Evolutionary conservation across 2,888 invertebrate species (phyloP), one percentile per base, ranked within the genome.

Genomic region (Griposia aprilina): DNA sequence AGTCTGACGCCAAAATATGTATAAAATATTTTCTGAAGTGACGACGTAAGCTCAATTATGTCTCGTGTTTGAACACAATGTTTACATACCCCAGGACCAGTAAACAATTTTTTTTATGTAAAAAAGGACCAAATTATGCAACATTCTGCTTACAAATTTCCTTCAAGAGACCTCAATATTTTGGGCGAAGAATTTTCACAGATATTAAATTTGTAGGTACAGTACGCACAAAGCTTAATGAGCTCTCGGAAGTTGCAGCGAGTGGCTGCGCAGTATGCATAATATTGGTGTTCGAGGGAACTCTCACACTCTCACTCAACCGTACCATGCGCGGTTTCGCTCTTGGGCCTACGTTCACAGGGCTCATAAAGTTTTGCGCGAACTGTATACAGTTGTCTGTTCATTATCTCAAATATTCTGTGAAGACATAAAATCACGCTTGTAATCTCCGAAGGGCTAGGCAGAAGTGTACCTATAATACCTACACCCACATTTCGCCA

Each of bases 191-290:
- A 60, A 66, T 48, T 62, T 67, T 63, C 67, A 17, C 15, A 55
- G 41, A 84, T 72, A 75, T 60, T 70, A 45, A 65, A 83, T 36
- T 66, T 62, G 26, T 52, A 72, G 48, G 41, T 36, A n/a, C n/a
- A n/a, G n/a, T n/a, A n/a, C n/a, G n/a, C n/a, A n/a, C n/a, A n/a
- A n/a, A n/a, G n/a, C n/a, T n/a, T n/a, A n/a, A n/a, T n/a, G n/a
- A n/a, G n/a, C n/a, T n/a, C n/a, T n/a, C n/a, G n/a, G n/a, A n/a
- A n/a, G n/a, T n/a, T n/a, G n/a, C n/a, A n/a, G n/a, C n/a, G n/a
- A n/a, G n/a, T n/a, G n/a, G n/a, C n/a, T n/a, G n/a, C n/a, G n/a
- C n/a, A n/a, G n/a, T n/a, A n/a, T n/a, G n/a, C n/a, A n/a, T n/a
- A n/a, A n/a, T n/a, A n/a, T n/a, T n/a, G n/a, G n/a, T n/a, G n/a